phyloP scores from a whole-genome alignment of 2,888 invertebrate species.

The Noctua fimbriata region DNA sequence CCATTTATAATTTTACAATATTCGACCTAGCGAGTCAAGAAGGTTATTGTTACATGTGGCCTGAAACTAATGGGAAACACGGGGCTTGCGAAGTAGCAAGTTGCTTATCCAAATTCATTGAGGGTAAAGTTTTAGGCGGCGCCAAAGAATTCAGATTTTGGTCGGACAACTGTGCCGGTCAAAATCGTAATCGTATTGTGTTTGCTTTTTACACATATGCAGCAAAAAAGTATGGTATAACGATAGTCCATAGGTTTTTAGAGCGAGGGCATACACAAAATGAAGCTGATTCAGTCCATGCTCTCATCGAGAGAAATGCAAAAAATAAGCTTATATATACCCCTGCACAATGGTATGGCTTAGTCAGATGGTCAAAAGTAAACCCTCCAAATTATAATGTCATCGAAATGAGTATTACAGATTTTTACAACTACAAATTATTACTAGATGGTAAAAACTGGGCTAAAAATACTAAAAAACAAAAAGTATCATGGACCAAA shows the following conservation, averaged over 20 bases:
- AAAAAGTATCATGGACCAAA: no score
- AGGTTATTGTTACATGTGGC: constrained; percentile 17
- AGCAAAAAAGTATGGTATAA: constrained; percentile 10
- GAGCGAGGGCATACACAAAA: constrained; percentile 12
- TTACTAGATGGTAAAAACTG: no score
- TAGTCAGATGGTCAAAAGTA: constrained; percentile 15
- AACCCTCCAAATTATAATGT: constrained; percentile 14
- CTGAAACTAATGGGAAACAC: constrained; percentile 17
- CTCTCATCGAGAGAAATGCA: constrained; percentile 10
- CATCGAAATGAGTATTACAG: neutral
- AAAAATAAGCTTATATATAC: constrained; percentile 5
- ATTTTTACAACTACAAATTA: no score
- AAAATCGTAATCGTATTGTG: neutral
- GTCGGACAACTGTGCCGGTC: neutral
- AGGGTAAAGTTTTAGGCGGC: neutral
- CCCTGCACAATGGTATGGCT: constrained; percentile 4
- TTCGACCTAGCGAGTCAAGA: neutral
- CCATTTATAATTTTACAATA: neutral
- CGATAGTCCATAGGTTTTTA: constrained; percentile 12
- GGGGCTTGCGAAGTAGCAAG: constrained; percentile 20
- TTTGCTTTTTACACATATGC: neutral
- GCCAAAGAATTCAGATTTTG: neutral
- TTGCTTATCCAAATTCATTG: constrained; percentile 11
- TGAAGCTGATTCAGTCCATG: constrained; percentile 3
- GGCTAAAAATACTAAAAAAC: no score